Base-by-base conservation (phyloP, 1,140 invertebrate species). In the Matsumurasca onukii region DNA sequence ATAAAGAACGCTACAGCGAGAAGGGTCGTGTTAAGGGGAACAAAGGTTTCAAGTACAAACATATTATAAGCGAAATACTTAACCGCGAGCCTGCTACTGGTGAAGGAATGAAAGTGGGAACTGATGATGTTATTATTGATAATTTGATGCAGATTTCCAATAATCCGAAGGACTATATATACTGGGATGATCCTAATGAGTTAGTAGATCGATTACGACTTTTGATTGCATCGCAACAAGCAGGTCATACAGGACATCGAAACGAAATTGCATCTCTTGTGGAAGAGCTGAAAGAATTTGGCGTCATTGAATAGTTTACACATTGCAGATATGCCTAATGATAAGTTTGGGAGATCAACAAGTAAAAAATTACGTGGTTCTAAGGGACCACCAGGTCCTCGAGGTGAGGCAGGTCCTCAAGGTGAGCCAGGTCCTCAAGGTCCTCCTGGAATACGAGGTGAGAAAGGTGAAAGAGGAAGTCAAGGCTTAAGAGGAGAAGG, bases 231-330 rank as follows among this genome's bases (percentile, higher is more conserved):
- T 79, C 76, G 17, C 70, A 75, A 66, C 39, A 61, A 22, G 78
- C 78, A 45, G 77, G 77, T 5, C 76, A 79, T 68, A 73, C 61
- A 9, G 75, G 69, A 69, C 71, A 77, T 64, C 65, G 74, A 45
- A 79, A 78, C 73, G 77, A 81, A 76, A 80, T 81, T 63, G 66
- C 76, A n/a, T 76, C 75, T 20, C 80, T 79, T 34, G 69, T 80
- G 20, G 75, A 80, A 71, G 78, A 79, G 70, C 70, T 76, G 29
- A 62, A 70, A 9, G 75, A 76, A 65, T 70, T 70, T 34, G 57
- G 66, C n/a, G 49, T 51, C n/a, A 5, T 9, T 3, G n/a, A 5
- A 20, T 20, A 51, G 3, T n/a, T 22, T 20, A 20, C n/a, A n/a
- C 49, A 51, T 17, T 9, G 49, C 5, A 20, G 24, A 51, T 22